Conservation (phyloP, 2,888 invertebrate species). For the Hybos culiciformis region DNA sequence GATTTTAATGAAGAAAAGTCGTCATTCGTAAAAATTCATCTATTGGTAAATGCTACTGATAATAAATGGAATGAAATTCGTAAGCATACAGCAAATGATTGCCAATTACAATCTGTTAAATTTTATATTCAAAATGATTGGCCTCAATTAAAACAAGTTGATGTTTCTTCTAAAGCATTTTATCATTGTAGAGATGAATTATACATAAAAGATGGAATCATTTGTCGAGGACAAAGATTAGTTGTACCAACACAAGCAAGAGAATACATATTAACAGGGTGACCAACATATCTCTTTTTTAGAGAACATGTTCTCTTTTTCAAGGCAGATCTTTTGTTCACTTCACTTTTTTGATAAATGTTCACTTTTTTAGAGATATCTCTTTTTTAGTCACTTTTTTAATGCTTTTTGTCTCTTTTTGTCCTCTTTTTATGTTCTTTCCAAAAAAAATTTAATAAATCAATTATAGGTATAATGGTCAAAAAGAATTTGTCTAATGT, state of each 20-base stretch:
- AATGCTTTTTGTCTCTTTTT: too few relatives aligned
- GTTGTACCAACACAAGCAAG: neutral
- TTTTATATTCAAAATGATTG: constrained; percentile 1
- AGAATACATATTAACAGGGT: constrained; percentile 2
- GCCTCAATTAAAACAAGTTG: constrained; percentile 3
- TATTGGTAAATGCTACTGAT: neutral
- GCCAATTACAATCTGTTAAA: neutral
- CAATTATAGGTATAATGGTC: too few relatives aligned
- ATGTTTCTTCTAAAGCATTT: neutral
- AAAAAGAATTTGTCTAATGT: too few relatives aligned
- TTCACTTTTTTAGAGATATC: too few relatives aligned
- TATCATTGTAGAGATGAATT: constrained; percentile 3
- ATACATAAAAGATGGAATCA: neutral
- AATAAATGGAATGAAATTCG: neutral
- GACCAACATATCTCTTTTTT: too few relatives aligned
- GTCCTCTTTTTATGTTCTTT: too few relatives aligned
- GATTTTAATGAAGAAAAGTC: constrained; percentile 1
- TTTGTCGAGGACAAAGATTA: neutral
- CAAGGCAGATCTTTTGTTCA: too few relatives aligned
- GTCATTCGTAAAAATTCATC: neutral
- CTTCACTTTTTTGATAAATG: too few relatives aligned
- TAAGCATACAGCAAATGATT: constrained; percentile 1
- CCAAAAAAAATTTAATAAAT: too few relatives aligned
- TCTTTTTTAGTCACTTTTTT: too few relatives aligned
- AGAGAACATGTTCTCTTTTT: too few relatives aligned